A percentile compares a stretch with the other conserved stretches of the same genome.
These are phyloP conservation scores for Gopherus evgoodei DNA, from an alignment of 2,113 vertebrate genomes.

Conservation along the genomic window DNA sequence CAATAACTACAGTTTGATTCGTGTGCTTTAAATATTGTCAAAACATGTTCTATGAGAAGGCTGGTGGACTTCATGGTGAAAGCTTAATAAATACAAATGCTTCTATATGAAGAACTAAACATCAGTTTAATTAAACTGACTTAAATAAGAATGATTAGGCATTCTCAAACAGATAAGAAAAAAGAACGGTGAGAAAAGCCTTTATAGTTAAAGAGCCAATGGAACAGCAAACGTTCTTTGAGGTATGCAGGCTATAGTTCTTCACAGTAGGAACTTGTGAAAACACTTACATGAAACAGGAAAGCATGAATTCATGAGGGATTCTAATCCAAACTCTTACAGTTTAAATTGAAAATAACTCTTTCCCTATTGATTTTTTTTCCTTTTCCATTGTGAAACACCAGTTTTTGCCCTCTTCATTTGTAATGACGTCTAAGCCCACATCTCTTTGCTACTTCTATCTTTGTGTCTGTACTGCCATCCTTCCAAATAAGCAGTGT, in stretches of 20 bases:
- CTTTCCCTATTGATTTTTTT: slow-evolving; percentile 67
- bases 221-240: slow-evolving; percentile 58
- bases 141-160: slow-evolving; percentile 47
- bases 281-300: slow-evolving; percentile 67
- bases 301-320: slow-evolving; percentile 53
- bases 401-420: slow-evolving; percentile 51
- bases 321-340: slow-evolving; percentile 33
- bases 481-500: slow-evolving; percentile 25
- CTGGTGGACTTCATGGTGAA: slow-evolving; percentile 46
- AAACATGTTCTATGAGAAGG: slow-evolving; percentile 37
- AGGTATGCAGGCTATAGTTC: slow-evolving; percentile 27
- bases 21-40: slow-evolving; percentile 56
- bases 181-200: slow-evolving; percentile 41
- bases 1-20: slow-evolving; percentile 47
- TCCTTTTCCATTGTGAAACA: slow-evolving; percentile 67
- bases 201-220: slow-evolving; percentile 48
- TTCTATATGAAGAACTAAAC: background rate
- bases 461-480: slow-evolving; percentile 44
- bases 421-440: slow-evolving; percentile 42
- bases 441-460: slow-evolving; percentile 59
- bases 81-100: slow-evolving; percentile 32
- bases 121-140: slow-evolving; percentile 32
- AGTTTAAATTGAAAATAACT: slow-evolving; percentile 67
- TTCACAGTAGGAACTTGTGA: slow-evolving; percentile 45
- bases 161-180: slow-evolving; percentile 46